Percentiles rank a stretch among this genome's conserved stretches.
Conservation (phyloP, 2,888 invertebrate species). For the Baccha elongata region DNA sequence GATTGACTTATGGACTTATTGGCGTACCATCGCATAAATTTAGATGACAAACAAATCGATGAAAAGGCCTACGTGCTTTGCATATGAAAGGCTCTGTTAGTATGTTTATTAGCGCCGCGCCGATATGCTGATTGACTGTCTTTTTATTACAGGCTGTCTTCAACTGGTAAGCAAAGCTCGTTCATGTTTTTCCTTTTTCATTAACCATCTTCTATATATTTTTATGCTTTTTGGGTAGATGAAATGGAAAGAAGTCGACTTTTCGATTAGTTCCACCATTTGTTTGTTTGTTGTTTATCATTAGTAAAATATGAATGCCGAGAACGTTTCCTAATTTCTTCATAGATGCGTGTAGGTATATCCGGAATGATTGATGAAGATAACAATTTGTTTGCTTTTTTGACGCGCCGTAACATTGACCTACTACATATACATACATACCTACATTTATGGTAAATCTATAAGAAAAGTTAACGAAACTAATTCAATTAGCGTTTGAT, state of each 20-base stretch:
- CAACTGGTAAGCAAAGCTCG: background rate
- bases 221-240: background rate
- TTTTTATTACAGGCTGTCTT: conserved; percentile 8
- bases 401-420: background rate
- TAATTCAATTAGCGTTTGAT: no score
- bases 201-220: background rate
- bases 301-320: background rate
- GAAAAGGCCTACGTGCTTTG: conserved; percentile 39
- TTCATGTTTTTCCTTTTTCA: background rate
- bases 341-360: background rate
- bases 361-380: background rate
- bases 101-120: conserved; percentile 22
- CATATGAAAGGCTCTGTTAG: conserved; percentile 28
- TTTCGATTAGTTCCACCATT: conserved; percentile 2
- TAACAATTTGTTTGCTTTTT: background rate
- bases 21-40: conserved; percentile 27
- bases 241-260: background rate
- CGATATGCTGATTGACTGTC: background rate
- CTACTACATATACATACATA: no score
- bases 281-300: background rate
- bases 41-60: conserved; percentile 57
- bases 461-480: no score
- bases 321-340: background rate
- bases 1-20: conserved; percentile 33
- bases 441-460: no score